Evolutionary conservation across 2,113 vertebrate species (phyloP).

Genomic region (Saccopteryx bilineata): DNA sequence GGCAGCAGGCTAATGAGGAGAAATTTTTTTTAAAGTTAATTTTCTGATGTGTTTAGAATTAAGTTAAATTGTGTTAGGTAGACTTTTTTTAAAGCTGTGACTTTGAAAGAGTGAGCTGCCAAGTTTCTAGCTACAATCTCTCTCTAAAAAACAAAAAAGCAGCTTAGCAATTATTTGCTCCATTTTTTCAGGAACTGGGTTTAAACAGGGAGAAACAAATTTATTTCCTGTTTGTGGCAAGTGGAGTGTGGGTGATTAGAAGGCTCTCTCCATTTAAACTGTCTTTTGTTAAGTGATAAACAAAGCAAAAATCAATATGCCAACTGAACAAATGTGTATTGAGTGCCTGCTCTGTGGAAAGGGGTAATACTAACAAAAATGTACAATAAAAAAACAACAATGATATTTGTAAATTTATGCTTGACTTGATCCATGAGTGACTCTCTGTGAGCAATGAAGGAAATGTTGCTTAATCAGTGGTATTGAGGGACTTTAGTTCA

Average conservation of each 20-base stretch:
- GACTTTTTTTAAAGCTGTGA: too few species aligned
- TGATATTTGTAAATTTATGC: not conserved
- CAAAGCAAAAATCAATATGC: not conserved
- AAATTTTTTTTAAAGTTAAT: conserved; percentile 54
- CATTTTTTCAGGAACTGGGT: conserved; percentile 1
- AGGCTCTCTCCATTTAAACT: not conserved
- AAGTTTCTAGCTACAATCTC: too few species aligned
- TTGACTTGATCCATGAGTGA: not conserved
- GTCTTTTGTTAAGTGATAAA: not conserved
- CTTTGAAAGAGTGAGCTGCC: too few species aligned
- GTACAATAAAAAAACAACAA: not conserved
- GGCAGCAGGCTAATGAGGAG: too few species aligned
- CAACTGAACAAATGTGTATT: not conserved
- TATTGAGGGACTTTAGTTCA: not conserved
- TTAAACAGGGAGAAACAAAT: not conserved
- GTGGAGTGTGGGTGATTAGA: not conserved
- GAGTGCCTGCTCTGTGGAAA: not conserved
- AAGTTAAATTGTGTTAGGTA: too few species aligned
- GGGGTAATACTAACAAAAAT: not conserved
- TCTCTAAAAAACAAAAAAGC: too few species aligned
- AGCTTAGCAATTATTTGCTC: not conserved
- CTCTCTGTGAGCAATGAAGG: not conserved
- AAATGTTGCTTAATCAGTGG: not conserved
- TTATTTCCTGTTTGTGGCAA: conserved; percentile 39
- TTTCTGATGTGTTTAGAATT: conserved; percentile 72